Evolutionary conservation across 2,797 vertebrate genomes (phyloP).

Genomic region (Notoglanidium macrostoma): DNA sequence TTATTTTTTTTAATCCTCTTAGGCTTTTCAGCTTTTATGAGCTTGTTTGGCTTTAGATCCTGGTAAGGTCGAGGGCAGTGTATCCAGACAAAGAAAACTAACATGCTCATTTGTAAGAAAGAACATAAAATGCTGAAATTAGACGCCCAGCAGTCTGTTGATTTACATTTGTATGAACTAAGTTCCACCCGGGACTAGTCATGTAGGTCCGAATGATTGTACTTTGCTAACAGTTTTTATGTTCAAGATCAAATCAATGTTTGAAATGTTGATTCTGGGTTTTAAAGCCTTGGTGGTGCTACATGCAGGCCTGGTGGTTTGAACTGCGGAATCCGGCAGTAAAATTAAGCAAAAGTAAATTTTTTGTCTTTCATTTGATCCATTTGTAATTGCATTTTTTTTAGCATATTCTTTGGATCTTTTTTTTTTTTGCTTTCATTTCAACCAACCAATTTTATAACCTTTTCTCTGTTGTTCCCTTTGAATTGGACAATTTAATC

Average conservation of each 20-base stretch:
- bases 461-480: neutral
- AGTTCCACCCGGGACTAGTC: conserved; percentile 1
- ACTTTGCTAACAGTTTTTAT: neutral
- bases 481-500: neutral
- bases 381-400: neutral
- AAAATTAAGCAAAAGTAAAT: neutral
- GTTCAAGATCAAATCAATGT: neutral
- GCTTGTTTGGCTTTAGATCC: conserved; percentile 37
- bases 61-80: conserved; percentile 14
- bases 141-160: neutral
- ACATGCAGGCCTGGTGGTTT: neutral
- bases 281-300: neutral
- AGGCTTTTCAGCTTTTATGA: conserved; percentile 44
- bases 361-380: neutral
- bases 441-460: neutral
- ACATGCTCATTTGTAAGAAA: neutral
- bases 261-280: conserved; percentile 6
- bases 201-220: conserved; percentile 10
- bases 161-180: neutral
- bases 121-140: neutral
- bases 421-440: neutral
- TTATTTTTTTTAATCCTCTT: no score
- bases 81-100: conserved; percentile 16
- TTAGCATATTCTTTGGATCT: neutral
- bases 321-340: no score